Base-by-base conservation (phyloP, 2,113 vertebrate species). In the Machaerirhynchus nigripectus region DNA sequence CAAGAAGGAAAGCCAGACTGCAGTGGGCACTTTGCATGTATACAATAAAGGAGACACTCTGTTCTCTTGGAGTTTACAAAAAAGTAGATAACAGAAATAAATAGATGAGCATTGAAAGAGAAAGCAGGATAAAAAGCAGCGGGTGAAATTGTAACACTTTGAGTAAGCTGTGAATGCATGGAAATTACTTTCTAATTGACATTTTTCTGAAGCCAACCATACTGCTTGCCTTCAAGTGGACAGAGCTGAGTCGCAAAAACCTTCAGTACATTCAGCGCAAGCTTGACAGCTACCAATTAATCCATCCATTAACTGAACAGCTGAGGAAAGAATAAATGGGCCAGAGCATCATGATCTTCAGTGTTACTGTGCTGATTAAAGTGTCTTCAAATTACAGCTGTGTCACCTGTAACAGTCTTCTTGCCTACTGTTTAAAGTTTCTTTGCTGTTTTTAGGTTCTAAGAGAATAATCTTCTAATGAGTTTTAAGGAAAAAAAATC, bases 201-300 rank as follows among this genome's bases (percentile, higher is more conserved):
- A 56, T 44, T 86, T 89, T 90, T 75, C 84, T 83, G 49, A 91
- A 94, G 80, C 47, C 11, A 81, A 50, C 64, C 53, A 11, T 19
- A 39, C 9, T 1, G 2, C 47, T 92, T 68, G 28, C 39, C 77
- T 93, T 87, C 44, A 81, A 89, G 60, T 78, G 86, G 76, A 73
- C 93, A 75, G 73, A 86, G 56, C 37, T 40, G 37, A 60, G 61
- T 84, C 31, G 0, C 40, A 78, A 35, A 74, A 88, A 68, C 18
- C 40, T 46, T 80, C 56, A 21, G 64, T 37, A 89, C 15, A 49
- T 67, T 86, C 79, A 87, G 56, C 15, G 37, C 60, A 64, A 89
- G 40, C 40, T 46, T 89, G 88, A 93, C 88, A 96, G 83, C 49
- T 84, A 89, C 73, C 65, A 68, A 47, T 93, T 90, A 93, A 61